Conservation (phyloP, 2,888 invertebrate genomes). For the Steinernema scapterisci region DNA sequence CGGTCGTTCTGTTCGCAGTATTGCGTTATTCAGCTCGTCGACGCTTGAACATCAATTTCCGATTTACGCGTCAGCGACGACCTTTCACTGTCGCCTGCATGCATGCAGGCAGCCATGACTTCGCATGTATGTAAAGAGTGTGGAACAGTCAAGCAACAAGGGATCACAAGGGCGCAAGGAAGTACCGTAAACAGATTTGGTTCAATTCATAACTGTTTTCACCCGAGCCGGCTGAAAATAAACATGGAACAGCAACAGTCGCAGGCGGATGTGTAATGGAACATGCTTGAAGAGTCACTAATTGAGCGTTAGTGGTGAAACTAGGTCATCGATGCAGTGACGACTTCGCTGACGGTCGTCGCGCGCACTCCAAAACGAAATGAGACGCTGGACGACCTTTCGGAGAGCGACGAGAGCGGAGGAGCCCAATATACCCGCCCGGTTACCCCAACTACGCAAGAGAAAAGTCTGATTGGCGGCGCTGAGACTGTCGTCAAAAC, state of each 20-base stretch:
- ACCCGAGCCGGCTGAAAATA: too few species aligned
- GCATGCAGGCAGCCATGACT: too few species aligned
- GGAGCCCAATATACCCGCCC: constrained; percentile 26
- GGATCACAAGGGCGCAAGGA: neutral
- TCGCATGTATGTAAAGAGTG: too few species aligned
- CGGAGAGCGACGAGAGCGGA: constrained; percentile 25
- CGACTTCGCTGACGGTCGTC: constrained; percentile 16
- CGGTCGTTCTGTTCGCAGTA: neutral
- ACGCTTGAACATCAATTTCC: constrained; percentile 15
- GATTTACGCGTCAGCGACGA: constrained; percentile 2
- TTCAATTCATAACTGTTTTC: too few species aligned
- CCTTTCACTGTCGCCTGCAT: neutral
- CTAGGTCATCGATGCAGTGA: constrained; percentile 21
- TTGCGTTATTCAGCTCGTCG: constrained; percentile 1
- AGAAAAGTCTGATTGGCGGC: constrained; percentile 31
- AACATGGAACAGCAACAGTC: too few species aligned
- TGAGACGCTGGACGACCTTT: constrained; percentile 32
- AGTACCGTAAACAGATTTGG: neutral
- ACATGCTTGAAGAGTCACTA: neutral
- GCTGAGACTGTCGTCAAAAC: constrained; percentile 31
- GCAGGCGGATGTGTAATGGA: too few species aligned
- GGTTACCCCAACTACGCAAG: constrained; percentile 27
- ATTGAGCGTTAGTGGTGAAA: constrained; percentile 23
- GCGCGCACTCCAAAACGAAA: constrained; percentile 24
- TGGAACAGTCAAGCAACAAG: too few species aligned